phyloP scores from a whole-genome alignment of 2,797 vertebrate species.

The Enteromius argenteus region DNA sequence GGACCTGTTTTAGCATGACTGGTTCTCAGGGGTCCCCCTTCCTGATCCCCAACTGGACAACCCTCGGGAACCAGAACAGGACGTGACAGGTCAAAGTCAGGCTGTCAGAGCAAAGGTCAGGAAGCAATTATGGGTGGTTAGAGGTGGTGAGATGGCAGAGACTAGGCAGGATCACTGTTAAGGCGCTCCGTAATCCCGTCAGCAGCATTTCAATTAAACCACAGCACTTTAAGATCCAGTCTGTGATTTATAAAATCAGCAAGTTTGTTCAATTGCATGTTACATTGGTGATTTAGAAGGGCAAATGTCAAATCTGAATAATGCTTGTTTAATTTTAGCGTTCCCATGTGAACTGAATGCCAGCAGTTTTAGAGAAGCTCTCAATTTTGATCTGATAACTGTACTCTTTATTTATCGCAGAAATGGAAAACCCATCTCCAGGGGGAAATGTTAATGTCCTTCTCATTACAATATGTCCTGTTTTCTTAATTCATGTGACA shows the following conservation, averaged over 20 bases:
- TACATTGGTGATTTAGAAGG: neutral
- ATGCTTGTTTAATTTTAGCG: neutral
- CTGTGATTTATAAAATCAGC: conserved; percentile 9
- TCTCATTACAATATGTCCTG: neutral
- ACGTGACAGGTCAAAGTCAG: conserved; percentile 69
- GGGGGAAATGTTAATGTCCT: neutral
- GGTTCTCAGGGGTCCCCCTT: conserved; percentile 44
- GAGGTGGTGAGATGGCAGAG: conserved; percentile 52
- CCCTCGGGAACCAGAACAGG: conserved; percentile 65
- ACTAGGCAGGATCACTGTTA: conserved; percentile 41
- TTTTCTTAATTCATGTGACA: conserved; percentile 27
- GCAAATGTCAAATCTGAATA: conserved; percentile 19
- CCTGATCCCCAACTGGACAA: conserved; percentile 55
- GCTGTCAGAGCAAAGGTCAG: conserved; percentile 78
- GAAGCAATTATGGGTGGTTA: conserved; percentile 80
- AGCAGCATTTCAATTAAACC: conserved; percentile 33
- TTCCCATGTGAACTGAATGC: neutral
- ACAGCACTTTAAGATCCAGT: neutral
- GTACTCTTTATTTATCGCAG: neutral
- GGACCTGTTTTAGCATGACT: conserved; percentile 20
- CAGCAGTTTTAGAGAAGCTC: neutral
- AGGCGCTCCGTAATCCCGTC: conserved; percentile 25
- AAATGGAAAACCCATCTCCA: conserved; percentile 2
- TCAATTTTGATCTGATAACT: neutral
- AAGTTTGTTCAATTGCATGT: conserved; percentile 24